Evolutionary conservation across 2,113 vertebrate genomes (phyloP).

Genomic region (Meriones unguiculatus): DNA sequence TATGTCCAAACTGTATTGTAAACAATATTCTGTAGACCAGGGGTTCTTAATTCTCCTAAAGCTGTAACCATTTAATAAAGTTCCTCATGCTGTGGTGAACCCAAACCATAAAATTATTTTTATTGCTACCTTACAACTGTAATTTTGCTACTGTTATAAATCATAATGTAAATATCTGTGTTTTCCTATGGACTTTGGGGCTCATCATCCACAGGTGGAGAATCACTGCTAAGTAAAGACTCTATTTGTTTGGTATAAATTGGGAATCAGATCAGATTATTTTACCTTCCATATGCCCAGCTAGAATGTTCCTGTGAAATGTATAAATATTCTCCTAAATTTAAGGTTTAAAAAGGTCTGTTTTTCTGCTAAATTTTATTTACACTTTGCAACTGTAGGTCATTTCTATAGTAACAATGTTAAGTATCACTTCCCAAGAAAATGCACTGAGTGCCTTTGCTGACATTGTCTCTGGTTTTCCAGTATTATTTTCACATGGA

Average conservation of each 20-base stretch:
- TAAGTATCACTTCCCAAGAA: not conserved
- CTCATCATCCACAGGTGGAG: not conserved
- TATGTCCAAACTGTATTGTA: not conserved
- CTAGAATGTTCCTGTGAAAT: constrained; percentile 26
- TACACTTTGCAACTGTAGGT: not conserved
- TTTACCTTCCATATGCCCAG: not conserved
- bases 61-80: too few species aligned
- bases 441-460: not conserved
- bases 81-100: too few species aligned
- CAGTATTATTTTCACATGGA: not conserved
- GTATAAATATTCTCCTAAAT: not conserved
- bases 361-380: not conserved
- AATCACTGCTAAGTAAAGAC: not conserved
- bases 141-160: not conserved
- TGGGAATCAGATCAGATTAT: constrained; percentile 32
- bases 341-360: not conserved
- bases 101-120: too few species aligned
- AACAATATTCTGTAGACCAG: not conserved
- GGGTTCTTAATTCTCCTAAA: too few species aligned
- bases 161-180: not conserved
- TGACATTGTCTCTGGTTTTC: not conserved
- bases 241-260: constrained; percentile 57
- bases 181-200: not conserved
- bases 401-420: not conserved
- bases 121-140: not conserved